Evolutionary conservation across 2,888 invertebrate genomes (phyloP).

Genomic region (Leucozona laternaria): DNA sequence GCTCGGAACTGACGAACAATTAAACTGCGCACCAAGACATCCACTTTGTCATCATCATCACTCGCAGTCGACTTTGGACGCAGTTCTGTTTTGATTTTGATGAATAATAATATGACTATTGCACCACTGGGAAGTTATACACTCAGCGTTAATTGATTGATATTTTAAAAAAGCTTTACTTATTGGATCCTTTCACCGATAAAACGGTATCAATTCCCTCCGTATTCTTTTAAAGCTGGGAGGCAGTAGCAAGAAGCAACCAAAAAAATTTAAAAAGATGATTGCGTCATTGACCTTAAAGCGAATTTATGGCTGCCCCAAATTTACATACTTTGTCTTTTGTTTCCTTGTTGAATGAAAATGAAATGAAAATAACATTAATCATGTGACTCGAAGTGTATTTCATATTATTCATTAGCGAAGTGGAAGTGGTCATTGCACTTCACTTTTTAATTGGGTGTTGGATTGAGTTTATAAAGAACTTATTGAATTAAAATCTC

Average conservation of each 20-base stretch:
- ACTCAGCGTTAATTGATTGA: background rate
- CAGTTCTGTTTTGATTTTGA: background rate
- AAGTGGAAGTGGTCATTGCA: constrained; percentile 4
- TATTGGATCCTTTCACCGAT: too few relatives aligned
- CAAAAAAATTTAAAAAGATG: too few relatives aligned
- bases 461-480: background rate
- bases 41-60: constrained; percentile 9
- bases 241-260: too few relatives aligned
- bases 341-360: background rate
- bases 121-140: background rate
- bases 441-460: background rate
- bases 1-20: background rate
- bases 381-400: background rate
- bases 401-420: background rate
- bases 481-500: background rate
- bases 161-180: background rate
- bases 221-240: too few relatives aligned
- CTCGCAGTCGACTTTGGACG: background rate
- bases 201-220: too few relatives aligned
- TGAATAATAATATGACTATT: background rate
- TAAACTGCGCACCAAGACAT: background rate
- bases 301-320: too few relatives aligned
- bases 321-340: too few relatives aligned
- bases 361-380: background rate
- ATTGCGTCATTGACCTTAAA: too few relatives aligned